These are phyloP conservation scores for Chiloscyllium plagiosum DNA, from an alignment of 2,113 vertebrate genomes.

Conservation along the genomic window DNA sequence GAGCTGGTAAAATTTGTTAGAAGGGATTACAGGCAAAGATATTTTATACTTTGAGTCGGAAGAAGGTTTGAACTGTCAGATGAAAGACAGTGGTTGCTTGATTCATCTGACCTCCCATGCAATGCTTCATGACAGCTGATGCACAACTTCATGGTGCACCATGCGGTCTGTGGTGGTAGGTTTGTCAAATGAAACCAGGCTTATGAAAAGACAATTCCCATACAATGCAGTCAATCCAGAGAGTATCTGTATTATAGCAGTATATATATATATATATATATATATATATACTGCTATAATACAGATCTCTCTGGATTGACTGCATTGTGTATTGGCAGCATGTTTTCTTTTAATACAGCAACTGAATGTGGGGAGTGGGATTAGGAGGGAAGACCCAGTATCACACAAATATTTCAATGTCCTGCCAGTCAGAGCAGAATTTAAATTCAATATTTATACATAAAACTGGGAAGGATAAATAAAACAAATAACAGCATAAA, in stretches of 20 bases:
- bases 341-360: background rate
- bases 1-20: constrained; percentile 28
- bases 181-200: background rate
- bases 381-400: background rate
- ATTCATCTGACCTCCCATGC: constrained; percentile 30
- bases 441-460: background rate
- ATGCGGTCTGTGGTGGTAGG: background rate
- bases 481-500: background rate
- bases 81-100: constrained; percentile 35
- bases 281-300: no score
- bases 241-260: constrained; percentile 6
- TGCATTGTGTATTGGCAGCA: background rate
- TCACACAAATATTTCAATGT: background rate
- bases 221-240: background rate
- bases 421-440: background rate
- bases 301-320: no score
- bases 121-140: constrained; percentile 34
- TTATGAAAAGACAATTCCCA: constrained; percentile 26
- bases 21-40: constrained; percentile 17
- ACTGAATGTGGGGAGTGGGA: background rate
- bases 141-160: background rate
- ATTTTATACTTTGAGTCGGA: constrained; percentile 25
- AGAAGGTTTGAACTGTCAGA: constrained; percentile 37
- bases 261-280: no score
- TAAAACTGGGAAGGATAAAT: background rate